Percentiles rank a stretch among this genome's conserved stretches.
Evolutionary conservation across 2,888 invertebrate genomes (phyloP).

Genomic region (Caenorhabditis sp.): DNA sequence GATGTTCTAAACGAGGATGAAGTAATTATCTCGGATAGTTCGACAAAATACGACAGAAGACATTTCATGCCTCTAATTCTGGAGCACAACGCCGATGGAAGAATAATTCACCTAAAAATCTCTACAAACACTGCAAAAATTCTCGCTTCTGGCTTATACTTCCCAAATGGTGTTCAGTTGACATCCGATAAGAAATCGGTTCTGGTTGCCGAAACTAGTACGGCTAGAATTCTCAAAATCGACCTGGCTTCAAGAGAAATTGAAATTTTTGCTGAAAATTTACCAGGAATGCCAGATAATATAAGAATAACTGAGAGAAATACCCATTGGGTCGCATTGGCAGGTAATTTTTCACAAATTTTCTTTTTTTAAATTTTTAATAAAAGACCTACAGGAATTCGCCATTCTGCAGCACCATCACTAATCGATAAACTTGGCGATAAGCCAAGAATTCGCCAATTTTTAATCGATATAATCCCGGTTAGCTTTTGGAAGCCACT

Average conservation of each 20-base stretch:
- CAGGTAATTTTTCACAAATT: constrained; percentile 22
- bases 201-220: constrained; percentile 81
- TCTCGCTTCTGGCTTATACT: constrained; percentile 81
- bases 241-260: constrained; percentile 35
- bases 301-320: constrained; percentile 71
- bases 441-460: constrained; percentile 52
- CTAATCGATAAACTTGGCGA: constrained; percentile 48
- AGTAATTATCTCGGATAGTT: constrained; percentile 88
- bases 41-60: constrained; percentile 79
- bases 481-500: constrained; percentile 37
- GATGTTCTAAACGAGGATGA: constrained; percentile 75
- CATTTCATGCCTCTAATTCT: constrained; percentile 79
- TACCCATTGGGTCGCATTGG: constrained; percentile 53
- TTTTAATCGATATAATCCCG: constrained; percentile 38
- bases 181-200: constrained; percentile 84
- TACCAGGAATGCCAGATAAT: constrained; percentile 79
- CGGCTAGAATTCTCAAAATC: constrained; percentile 78
- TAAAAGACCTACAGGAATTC: constrained; percentile 23
- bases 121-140: constrained; percentile 82
- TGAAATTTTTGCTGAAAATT: constrained; percentile 83
- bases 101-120: constrained; percentile 80
- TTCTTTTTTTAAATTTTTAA: too few species aligned
- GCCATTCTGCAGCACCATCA: constrained; percentile 24
- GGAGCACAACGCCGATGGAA: constrained; percentile 81
- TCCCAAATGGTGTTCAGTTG: constrained; percentile 87